Conservation (phyloP, 2,888 invertebrate genomes). For the Conops quadrifasciatus region DNA sequence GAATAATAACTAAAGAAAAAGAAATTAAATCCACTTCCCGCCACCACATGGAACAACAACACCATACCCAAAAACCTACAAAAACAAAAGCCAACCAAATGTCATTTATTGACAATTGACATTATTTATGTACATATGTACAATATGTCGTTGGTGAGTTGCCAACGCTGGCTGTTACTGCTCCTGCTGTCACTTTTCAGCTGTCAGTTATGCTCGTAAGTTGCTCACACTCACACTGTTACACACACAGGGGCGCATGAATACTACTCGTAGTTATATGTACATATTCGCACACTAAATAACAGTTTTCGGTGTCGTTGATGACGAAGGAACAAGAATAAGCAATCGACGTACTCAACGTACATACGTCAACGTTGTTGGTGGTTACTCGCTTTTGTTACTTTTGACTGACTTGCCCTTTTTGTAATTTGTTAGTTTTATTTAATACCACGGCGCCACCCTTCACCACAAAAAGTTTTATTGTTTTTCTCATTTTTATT, state of each 20-base stretch:
- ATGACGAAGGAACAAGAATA: too few species aligned
- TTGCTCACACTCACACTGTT: conserved; percentile 9
- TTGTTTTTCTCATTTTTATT: background rate
- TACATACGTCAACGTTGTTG: background rate
- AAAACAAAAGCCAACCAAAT: conserved; percentile 1
- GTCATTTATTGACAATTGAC: conserved; percentile 12
- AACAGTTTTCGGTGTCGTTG: too few species aligned
- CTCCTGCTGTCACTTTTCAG: conserved; percentile 25
- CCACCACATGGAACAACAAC: background rate
- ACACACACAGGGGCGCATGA: background rate
- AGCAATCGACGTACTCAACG: too few species aligned
- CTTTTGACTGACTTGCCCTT: background rate
- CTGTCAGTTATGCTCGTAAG: conserved; percentile 16
- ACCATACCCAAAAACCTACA: background rate
- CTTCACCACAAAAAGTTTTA: background rate
- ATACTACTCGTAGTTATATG: background rate
- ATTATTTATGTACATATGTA: too few species aligned
- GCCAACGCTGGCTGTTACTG: background rate
- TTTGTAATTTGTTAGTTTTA: background rate
- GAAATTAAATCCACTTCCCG: background rate
- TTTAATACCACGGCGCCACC: background rate
- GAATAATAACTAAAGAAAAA: background rate
- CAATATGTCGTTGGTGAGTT: background rate
- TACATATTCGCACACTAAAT: background rate
- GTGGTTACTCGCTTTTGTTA: background rate